Evolutionary conservation across 2,888 invertebrate genomes (phyloP).

Genomic region (Nomada lathburiana): DNA sequence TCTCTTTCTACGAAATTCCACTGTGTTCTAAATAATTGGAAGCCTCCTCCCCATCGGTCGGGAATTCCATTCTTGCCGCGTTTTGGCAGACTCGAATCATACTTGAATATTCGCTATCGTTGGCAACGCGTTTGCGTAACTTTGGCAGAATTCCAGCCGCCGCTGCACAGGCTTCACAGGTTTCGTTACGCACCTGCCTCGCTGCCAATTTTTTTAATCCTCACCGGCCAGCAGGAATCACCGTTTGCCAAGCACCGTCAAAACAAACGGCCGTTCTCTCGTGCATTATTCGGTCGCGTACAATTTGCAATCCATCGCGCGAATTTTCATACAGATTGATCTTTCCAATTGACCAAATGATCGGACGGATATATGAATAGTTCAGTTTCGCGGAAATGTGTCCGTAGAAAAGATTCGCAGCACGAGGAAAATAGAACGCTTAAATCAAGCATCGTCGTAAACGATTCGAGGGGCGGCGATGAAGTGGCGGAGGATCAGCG

Average conservation of each 20-base stretch:
- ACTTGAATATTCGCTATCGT: constrained; percentile 41
- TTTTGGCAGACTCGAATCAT: constrained; percentile 59
- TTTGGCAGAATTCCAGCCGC: constrained; percentile 53
- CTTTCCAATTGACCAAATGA: not conserved
- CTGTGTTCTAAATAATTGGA: constrained; percentile 25
- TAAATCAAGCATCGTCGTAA: not conserved
- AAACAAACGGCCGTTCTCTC: constrained; percentile 14
- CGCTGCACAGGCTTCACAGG: constrained; percentile 25
- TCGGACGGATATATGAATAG: no score
- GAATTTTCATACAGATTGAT: no score
- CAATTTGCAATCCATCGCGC: not conserved
- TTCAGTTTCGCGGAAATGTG: no score
- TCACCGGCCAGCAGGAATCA: constrained; percentile 11
- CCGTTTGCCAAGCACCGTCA: constrained; percentile 35
- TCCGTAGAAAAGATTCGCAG: no score
- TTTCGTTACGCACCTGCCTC: constrained; percentile 58
- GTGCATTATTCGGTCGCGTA: not conserved
- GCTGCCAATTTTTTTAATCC: constrained; percentile 55
- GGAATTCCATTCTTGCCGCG: constrained; percentile 55
- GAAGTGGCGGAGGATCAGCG: constrained; percentile 8
- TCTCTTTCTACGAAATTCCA: not conserved
- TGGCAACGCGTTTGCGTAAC: constrained; percentile 65
- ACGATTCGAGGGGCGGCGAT: not conserved
- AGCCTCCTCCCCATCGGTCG: constrained; percentile 3
- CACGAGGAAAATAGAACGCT: not conserved